Conservation (phyloP, 2,797 vertebrate species). For the Danionella dracula region DNA sequence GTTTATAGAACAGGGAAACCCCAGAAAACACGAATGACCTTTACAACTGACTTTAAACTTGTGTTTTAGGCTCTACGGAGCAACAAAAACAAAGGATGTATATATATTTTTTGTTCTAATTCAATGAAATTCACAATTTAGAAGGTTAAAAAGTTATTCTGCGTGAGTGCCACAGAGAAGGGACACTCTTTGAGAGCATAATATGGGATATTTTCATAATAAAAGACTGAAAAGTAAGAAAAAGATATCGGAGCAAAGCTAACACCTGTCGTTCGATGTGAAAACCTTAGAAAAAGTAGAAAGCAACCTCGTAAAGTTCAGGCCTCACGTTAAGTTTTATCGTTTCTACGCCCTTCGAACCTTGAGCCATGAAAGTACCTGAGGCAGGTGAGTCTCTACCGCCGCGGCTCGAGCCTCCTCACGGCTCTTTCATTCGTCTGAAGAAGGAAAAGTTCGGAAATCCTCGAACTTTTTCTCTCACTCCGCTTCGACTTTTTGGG, state of each 20-base stretch:
- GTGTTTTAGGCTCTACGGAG: too few species aligned
- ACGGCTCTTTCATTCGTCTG: not conserved
- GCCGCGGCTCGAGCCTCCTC: not conserved
- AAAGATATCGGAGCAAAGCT: too few species aligned
- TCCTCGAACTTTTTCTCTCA: not conserved
- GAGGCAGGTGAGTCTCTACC: conserved; percentile 32
- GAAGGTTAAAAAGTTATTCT: too few species aligned
- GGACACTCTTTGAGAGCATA: too few species aligned
- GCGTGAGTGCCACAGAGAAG: too few species aligned
- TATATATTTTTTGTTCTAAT: too few species aligned
- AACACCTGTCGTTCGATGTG: too few species aligned
- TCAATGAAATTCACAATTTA: too few species aligned
- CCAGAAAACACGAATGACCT: not conserved
- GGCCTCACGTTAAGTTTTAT: conserved; percentile 3
- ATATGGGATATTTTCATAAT: too few species aligned
- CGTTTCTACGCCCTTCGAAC: conserved; percentile 18
- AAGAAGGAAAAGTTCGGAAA: not conserved
- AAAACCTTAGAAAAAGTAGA: too few species aligned
- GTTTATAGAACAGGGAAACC: not conserved
- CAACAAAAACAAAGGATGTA: too few species aligned
- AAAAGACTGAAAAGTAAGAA: too few species aligned
- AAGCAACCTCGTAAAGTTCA: not conserved
- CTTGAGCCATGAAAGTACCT: conserved; percentile 13
- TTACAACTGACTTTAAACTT: not conserved
- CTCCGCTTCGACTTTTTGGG: not conserved